These are phyloP conservation scores for Rhyacichthys aspro DNA, from an alignment of 2,797 vertebrate genomes.

Conservation along the genomic window DNA sequence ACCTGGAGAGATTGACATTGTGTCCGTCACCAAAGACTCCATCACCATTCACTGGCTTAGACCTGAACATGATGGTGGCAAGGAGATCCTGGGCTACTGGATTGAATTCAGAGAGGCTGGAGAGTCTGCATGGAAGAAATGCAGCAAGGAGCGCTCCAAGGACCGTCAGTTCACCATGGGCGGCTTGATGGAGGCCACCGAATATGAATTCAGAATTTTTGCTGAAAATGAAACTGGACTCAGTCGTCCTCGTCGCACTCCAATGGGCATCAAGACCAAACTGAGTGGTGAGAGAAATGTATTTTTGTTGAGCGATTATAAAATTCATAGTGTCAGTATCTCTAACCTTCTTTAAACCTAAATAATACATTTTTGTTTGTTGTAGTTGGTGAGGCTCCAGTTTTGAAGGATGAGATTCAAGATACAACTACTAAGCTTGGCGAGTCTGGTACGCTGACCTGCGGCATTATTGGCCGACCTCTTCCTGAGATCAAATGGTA, in stretches of 20 bases:
- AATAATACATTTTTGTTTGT: constrained; percentile 17
- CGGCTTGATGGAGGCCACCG: constrained; percentile 94
- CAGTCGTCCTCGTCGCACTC: constrained; percentile 94
- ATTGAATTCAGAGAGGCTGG: constrained; percentile 95
- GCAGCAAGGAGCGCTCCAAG: constrained; percentile 93
- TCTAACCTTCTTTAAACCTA: too few relatives aligned
- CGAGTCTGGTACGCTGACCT: constrained; percentile 89
- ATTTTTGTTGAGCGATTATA: neutral
- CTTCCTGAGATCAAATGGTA: constrained; percentile 99
- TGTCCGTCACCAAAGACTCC: constrained; percentile 93
- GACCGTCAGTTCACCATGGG: constrained; percentile 97
- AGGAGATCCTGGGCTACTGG: constrained; percentile 98
- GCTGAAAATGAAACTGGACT: constrained; percentile 95
- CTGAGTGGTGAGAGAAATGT: constrained; percentile 89
- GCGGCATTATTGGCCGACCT: constrained; percentile 94
- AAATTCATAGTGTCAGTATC: too few relatives aligned
- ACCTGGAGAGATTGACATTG: constrained; percentile 97
- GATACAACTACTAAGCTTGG: constrained; percentile 93
- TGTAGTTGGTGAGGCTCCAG: constrained; percentile 93
- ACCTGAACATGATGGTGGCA: constrained; percentile 95
- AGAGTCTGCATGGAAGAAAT: constrained; percentile 98
- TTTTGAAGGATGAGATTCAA: constrained; percentile 88
- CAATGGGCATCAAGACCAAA: constrained; percentile 97
- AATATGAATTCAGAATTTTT: constrained; percentile 96
- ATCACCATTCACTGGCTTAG: constrained; percentile 97